These are phyloP conservation scores for Enteromius trimaculatus DNA, from an alignment of 2,797 vertebrate species.

Conservation along the genomic window DNA sequence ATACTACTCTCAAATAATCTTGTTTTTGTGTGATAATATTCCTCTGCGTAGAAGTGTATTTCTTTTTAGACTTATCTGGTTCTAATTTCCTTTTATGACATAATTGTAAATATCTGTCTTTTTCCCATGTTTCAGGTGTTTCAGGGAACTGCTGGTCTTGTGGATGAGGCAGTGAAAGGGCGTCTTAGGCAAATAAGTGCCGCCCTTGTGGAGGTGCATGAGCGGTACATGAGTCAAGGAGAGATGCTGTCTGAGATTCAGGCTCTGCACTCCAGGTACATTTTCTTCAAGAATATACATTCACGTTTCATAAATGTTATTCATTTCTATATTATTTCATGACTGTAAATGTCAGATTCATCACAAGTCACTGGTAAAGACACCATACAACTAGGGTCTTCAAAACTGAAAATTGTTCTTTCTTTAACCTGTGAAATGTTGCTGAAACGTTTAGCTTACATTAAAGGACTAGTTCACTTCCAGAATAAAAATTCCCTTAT, in stretches of 20 bases:
- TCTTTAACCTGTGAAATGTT: neutral
- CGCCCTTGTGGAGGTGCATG: constrained; percentile 69
- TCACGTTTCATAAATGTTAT: neutral
- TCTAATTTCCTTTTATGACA: neutral
- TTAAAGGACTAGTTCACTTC: neutral
- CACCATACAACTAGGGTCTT: neutral
- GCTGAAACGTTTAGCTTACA: neutral
- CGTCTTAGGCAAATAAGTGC: constrained; percentile 63
- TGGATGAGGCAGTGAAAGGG: constrained; percentile 62
- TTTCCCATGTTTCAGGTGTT: constrained; percentile 59
- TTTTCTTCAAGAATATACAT: neutral
- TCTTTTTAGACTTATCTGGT: neutral
- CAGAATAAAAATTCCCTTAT: neutral
- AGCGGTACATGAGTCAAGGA: constrained; percentile 71
- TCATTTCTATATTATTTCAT: neutral
- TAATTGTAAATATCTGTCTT: neutral
- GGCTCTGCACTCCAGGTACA: constrained; percentile 73
- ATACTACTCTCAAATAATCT: neutral
- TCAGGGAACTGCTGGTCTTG: constrained; percentile 59
- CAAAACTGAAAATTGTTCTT: neutral
- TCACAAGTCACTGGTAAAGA: neutral
- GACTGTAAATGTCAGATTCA: neutral
- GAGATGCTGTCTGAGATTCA: constrained; percentile 79
- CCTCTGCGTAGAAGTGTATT: neutral
- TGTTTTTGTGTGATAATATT: neutral